A percentile compares a stretch with the other conserved stretches of the same genome.
Conservation (phyloP, 2,113 vertebrate species). For the Piaya cayana region DNA sequence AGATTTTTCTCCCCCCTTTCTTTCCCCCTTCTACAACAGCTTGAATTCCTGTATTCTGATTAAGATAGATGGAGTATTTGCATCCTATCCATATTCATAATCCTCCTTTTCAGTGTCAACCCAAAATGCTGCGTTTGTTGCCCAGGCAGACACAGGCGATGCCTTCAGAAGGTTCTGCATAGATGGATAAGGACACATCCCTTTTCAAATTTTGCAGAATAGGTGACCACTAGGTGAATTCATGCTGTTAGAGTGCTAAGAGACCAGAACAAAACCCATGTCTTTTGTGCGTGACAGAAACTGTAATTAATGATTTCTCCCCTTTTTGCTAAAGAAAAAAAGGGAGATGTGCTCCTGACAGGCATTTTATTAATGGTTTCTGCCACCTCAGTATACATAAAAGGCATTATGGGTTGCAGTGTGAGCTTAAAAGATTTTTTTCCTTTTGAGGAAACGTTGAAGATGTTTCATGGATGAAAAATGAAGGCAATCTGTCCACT, state of each 20-base stretch:
- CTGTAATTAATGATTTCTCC: constrained; percentile 95
- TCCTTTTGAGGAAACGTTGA: constrained; percentile 78
- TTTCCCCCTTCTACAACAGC: constrained; percentile 67
- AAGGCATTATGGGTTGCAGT: constrained; percentile 87
- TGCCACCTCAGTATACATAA: constrained; percentile 88
- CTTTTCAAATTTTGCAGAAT: constrained; percentile 87
- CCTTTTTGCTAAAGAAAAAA: constrained; percentile 86
- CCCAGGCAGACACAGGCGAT: constrained; percentile 83
- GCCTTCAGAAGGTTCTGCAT: constrained; percentile 79
- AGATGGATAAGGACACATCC: constrained; percentile 75
- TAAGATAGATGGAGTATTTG: constrained; percentile 84
- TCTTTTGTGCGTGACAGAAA: constrained; percentile 90
- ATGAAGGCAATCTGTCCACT: constrained; percentile 87
- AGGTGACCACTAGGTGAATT: constrained; percentile 88
- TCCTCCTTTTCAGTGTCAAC: constrained; percentile 75
- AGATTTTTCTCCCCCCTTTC: constrained; percentile 5
- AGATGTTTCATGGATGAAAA: constrained; percentile 87
- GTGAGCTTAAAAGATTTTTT: constrained; percentile 81
- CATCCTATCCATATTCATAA: constrained; percentile 85
- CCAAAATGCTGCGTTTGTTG: constrained; percentile 81
- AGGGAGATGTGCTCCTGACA: constrained; percentile 85
- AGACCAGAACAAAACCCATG: constrained; percentile 80
- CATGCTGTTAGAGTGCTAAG: constrained; percentile 80
- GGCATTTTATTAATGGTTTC: constrained; percentile 95
- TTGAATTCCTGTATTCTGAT: constrained; percentile 82